Conservation (phyloP, 2,888 invertebrate genomes). For the Pycnomerus fuliginosus region DNA sequence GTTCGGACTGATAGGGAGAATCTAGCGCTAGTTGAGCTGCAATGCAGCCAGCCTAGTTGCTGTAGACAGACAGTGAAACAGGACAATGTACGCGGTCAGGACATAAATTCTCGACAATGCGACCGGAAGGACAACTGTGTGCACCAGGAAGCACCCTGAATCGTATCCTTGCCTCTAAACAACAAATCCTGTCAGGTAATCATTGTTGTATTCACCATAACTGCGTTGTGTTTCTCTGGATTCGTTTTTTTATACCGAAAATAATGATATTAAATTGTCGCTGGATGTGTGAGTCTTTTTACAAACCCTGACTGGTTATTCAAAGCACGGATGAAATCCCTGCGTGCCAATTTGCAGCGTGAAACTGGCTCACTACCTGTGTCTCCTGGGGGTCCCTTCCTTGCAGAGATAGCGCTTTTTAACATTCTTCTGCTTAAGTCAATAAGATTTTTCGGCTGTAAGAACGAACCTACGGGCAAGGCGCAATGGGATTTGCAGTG, state of each 20-base stretch:
- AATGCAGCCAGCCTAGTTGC: conserved; percentile 48
- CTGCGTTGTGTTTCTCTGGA: too few relatives aligned
- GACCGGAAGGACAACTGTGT: conserved; percentile 48
- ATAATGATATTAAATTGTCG: not conserved
- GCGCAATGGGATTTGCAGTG: too few relatives aligned
- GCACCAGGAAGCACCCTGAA: conserved; percentile 48
- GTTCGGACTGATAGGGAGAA: too few relatives aligned
- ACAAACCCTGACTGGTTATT: conserved; percentile 10
- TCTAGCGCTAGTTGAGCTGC: too few relatives aligned
- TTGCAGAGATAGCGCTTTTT: conserved; percentile 14
- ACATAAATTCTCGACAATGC: conserved; percentile 51
- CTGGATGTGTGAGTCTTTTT: too few relatives aligned
- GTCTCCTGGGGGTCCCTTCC: conserved; percentile 9
- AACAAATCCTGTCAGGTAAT: conserved; percentile 39
- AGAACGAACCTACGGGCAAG: too few relatives aligned
- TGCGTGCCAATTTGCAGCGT: conserved; percentile 19
- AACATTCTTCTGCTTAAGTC: conserved; percentile 12
- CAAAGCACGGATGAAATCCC: conserved; percentile 15
- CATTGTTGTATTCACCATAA: conserved; percentile 34
- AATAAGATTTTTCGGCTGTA: too few relatives aligned
- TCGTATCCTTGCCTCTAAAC: conserved; percentile 44
- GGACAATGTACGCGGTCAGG: conserved; percentile 49
- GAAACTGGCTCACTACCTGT: conserved; percentile 11
- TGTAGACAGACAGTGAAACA: conserved; percentile 46
- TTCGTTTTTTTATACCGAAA: not conserved